Percentiles rank a stretch among this genome's conserved stretches.
phyloP scores from a whole-genome alignment of 2,888 invertebrate genomes.

The Portevinia maculata region DNA sequence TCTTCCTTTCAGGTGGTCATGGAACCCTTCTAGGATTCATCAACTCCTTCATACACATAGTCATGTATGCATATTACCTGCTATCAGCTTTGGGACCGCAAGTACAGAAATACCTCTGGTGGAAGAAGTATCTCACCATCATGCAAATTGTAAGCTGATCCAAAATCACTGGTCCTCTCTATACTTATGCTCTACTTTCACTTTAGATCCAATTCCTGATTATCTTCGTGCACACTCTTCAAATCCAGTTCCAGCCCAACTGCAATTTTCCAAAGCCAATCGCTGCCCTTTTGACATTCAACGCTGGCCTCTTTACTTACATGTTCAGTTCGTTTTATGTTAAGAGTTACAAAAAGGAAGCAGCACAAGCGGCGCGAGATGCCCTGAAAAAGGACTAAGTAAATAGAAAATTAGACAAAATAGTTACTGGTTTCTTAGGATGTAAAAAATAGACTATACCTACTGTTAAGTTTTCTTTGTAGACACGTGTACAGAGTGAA shows the following conservation, averaged over 20 bases:
- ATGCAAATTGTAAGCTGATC: constrained; percentile 90
- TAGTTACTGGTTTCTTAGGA: constrained; percentile 1
- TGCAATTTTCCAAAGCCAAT: constrained; percentile 89
- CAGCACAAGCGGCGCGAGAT: constrained; percentile 75
- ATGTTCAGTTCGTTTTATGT: constrained; percentile 91
- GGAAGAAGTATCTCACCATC: constrained; percentile 95
- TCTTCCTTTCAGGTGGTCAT: constrained; percentile 89
- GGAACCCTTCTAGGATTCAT: constrained; percentile 93
- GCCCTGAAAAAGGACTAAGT: constrained; percentile 79
- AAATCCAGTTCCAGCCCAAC: constrained; percentile 86
- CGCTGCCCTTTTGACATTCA: constrained; percentile 86
- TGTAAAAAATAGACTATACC: constrained; percentile 6
- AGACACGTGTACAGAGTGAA: constrained; percentile 10
- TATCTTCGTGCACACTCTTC: constrained; percentile 88
- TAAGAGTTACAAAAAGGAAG: constrained; percentile 85
- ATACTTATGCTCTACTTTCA: constrained; percentile 75
- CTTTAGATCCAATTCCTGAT: constrained; percentile 89
- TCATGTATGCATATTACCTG: constrained; percentile 96
- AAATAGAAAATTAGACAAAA: background rate
- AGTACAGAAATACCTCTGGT: constrained; percentile 95
- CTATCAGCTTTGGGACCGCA: constrained; percentile 93
- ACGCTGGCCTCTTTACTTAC: constrained; percentile 89
- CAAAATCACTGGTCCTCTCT: background rate
- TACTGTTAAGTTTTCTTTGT: constrained; percentile 20
- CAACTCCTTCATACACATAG: constrained; percentile 94